Percentiles rank a stretch among this genome's conserved stretches.
phyloP scores from a whole-genome alignment of 92 coral and sea anemone genomes.

The Heteractis magnifica region DNA sequence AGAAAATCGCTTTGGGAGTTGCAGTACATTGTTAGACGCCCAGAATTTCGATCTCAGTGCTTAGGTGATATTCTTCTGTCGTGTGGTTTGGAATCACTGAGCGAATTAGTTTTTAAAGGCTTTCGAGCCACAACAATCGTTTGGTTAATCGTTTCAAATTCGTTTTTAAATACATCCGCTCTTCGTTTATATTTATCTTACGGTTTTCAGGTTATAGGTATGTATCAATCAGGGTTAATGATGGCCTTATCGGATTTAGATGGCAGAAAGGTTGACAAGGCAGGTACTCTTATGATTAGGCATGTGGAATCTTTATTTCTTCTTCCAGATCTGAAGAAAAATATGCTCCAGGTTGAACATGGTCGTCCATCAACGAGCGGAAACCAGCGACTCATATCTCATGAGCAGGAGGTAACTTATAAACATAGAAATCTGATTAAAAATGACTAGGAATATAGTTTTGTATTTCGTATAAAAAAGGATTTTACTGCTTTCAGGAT shows the following conservation, averaged over 20 bases:
- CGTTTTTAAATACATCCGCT: constrained; percentile 11
- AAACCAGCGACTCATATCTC: background rate
- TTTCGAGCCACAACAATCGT: constrained; percentile 5
- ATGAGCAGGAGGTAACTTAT: background rate
- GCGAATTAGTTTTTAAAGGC: background rate
- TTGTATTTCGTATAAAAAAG: no score
- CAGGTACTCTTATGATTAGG: background rate
- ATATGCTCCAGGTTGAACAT: background rate
- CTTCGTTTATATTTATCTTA: constrained; percentile 5
- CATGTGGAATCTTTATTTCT: constrained; percentile 5
- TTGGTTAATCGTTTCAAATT: constrained; percentile 19
- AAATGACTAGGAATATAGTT: no score
- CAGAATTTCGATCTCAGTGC: background rate
- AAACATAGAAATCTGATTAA: background rate
- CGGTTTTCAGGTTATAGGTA: background rate
- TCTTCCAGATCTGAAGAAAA: constrained; percentile 2
- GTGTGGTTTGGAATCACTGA: constrained; percentile 10
- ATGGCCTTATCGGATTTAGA: constrained; percentile 2
- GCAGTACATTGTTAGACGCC: background rate
- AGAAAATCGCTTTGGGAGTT: constrained; percentile 2
- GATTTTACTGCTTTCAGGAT: no score
- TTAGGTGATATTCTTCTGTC: constrained; percentile 7
- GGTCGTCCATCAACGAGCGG: background rate
- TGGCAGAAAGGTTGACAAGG: background rate
- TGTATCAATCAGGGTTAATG: constrained; percentile 16